Evolutionary conservation across 2,797 vertebrate species (phyloP), one percentile per base, ranked within the genome.

Genomic region (Myotis findleyi): DNA sequence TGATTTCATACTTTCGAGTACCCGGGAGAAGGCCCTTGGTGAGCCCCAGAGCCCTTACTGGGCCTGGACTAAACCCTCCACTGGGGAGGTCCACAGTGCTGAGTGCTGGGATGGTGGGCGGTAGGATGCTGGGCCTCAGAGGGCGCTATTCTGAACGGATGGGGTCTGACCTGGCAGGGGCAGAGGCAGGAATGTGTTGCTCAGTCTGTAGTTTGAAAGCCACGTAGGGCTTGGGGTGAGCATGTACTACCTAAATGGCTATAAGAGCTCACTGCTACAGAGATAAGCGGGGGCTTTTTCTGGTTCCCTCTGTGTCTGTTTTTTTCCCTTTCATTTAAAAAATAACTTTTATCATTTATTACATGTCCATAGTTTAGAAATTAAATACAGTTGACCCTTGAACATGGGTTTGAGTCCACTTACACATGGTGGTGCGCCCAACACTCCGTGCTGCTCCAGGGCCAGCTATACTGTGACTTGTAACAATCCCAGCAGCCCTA

Each of bases 301-400:
- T 5, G 20, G 21, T 72, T 44, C 85, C 55, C 30, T 36, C 8
- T 36, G 47, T 41, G 53, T 33, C 59, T 62, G 18, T n/a, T 30
- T 72, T 55, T 68, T 20, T 18, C 3, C 6, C 51, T 83, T 93
- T 62, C 11, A 69, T 75, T 71, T 79, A 80, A 72, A 90, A 84
- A 84, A 33, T 71, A 9, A 6, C 49, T 55, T 51, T 64, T 33
- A 62, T 68, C 47, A 41, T 49, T 57, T 33, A 86, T 33, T 59
- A 68, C 7, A 27, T 25, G 23, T 2, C 5, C 6, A 17, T 17
- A 25, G 38, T 68, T 77, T 77, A 75, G 64, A 59, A 85, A 30
- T n/a, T 9, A 81, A 75, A 33, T 27, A 49, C 20, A 76, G 41
- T 25, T 68, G 62, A 51, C 44, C 13, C 44, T 51, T 83, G 30